phyloP scores from a whole-genome alignment of 2,888 invertebrate genomes.

The Lycaena phlaeas region DNA sequence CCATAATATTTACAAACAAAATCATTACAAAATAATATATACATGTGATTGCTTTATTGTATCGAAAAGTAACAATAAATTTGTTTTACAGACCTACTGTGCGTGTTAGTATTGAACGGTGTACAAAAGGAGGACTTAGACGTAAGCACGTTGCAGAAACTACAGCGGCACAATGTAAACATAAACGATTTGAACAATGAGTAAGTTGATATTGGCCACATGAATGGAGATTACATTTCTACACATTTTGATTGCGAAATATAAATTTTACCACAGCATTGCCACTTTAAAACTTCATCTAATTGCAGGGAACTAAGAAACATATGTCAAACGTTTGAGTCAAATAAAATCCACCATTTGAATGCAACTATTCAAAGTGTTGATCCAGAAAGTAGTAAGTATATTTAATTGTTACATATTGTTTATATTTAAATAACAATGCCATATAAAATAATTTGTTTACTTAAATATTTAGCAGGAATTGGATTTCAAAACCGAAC shows the following conservation, averaged over 20 bases:
- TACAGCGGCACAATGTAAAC: conserved; percentile 47
- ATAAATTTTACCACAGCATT: too few species aligned
- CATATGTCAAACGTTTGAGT: neutral
- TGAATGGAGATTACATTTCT: neutral
- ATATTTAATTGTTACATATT: too few species aligned
- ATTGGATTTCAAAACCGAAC: too few species aligned
- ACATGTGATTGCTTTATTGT: conserved; percentile 6
- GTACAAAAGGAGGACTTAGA: conserved; percentile 56
- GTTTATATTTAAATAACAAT: too few species aligned
- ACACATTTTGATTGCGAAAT: too few species aligned
- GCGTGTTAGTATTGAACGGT: conserved; percentile 54
- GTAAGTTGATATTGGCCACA: conserved; percentile 30
- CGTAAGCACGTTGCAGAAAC: conserved; percentile 40
- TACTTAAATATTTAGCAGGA: too few species aligned
- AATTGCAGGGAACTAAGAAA: neutral
- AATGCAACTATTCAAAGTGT: too few species aligned
- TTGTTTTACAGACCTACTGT: conserved; percentile 52
- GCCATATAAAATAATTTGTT: too few species aligned
- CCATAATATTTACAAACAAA: conserved; percentile 20
- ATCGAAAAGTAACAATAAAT: conserved; percentile 9
- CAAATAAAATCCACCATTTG: too few species aligned
- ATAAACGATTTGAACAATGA: conserved; percentile 44
- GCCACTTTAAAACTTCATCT: too few species aligned
- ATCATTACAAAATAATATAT: conserved; percentile 4
- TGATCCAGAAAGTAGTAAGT: too few species aligned